A percentile compares a stretch with the other conserved stretches of the same genome.
These are phyloP conservation scores for Anseranas semipalmata DNA, from an alignment of 2,113 vertebrate genomes.

Conservation along the genomic window DNA sequence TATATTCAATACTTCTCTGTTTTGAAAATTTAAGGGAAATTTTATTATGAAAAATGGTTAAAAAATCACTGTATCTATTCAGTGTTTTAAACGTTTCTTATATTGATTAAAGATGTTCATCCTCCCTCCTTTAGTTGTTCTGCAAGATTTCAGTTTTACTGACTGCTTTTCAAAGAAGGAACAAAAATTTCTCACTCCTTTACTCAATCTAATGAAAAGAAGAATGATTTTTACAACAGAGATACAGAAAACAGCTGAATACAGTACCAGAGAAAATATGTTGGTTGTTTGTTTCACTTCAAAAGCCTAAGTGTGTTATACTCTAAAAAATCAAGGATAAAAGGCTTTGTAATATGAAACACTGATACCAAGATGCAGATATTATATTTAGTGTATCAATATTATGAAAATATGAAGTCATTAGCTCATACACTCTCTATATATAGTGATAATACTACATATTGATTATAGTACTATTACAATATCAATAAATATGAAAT, in stretches of 20 bases:
- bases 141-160: not conserved
- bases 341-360: not conserved
- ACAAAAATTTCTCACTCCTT: not conserved
- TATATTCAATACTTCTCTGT: not conserved
- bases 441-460: not conserved
- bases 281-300: not conserved
- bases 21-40: not conserved
- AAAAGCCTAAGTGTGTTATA: not conserved
- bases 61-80: not conserved
- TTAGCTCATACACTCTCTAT: not conserved
- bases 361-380: not conserved
- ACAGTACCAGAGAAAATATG: not conserved
- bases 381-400: not conserved
- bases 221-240: not conserved
- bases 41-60: not conserved
- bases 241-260: not conserved
- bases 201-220: not conserved
- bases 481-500: not conserved
- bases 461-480: not conserved
- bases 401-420: not conserved
- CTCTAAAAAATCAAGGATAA: not conserved
- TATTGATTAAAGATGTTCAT: not conserved
- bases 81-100: not conserved
- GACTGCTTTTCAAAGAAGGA: not conserved
- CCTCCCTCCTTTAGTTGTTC: not conserved